These are phyloP conservation scores for Trididemnum nubilum DNA, from an alignment of 23 tunicate species.

Conservation along the genomic window DNA sequence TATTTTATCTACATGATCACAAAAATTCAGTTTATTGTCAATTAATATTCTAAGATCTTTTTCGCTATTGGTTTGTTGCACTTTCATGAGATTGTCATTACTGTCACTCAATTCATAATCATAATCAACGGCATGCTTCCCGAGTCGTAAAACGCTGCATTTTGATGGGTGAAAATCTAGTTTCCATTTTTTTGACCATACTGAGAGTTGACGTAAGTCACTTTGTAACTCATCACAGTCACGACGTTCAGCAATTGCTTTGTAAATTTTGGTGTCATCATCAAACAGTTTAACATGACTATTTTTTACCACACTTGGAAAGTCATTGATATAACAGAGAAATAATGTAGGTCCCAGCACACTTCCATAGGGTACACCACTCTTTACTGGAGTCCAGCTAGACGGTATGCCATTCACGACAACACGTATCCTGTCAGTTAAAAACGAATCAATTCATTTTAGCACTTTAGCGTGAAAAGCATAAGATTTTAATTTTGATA, in stretches of 20 bases:
- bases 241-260: background rate
- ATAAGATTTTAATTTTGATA: background rate
- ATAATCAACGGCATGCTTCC: no score
- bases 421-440: background rate
- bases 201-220: background rate
- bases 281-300: background rate
- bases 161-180: background rate
- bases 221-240: background rate
- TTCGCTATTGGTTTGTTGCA: no score
- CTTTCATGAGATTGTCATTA: no score
- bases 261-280: slow-evolving; percentile 11
- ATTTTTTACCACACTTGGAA: background rate
- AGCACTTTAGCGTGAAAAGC: background rate
- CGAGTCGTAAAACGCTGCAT: no score
- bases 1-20: no score
- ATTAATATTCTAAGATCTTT: no score
- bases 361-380: slow-evolving; percentile 14
- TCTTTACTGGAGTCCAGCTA: background rate
- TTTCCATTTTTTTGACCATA: background rate
- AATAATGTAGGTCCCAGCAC: slow-evolving; percentile 4
- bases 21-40: no score
- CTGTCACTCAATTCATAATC: no score
- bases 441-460: background rate
- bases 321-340: slow-evolving; percentile 17
- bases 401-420: background rate